phyloP scores from a whole-genome alignment of 1,140 invertebrate species.

The Acyrthosiphon pisum region DNA sequence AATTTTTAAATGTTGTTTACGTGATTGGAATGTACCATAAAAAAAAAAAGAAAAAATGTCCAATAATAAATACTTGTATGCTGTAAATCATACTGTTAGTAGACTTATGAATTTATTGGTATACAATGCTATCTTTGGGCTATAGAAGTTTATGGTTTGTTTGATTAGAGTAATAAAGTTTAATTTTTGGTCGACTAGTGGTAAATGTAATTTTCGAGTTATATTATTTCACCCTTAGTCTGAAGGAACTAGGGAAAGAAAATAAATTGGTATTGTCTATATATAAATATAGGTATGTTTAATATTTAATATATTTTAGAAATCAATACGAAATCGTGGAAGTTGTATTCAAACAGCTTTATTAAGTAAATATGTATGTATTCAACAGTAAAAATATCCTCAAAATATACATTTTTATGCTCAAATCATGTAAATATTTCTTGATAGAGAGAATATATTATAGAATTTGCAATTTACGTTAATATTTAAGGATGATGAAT shows the following conservation, averaged over 20 bases:
- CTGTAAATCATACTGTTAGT: not conserved
- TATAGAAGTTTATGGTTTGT: not conserved
- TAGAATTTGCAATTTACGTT: not conserved
- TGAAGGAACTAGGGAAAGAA: not conserved
- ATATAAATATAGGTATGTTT: not conserved
- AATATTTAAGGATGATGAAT: not conserved
- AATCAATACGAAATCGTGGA: not conserved
- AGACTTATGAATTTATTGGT: not conserved
- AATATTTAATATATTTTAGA: conserved; percentile 21
- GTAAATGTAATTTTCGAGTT: not conserved
- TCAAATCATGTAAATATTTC: not conserved
- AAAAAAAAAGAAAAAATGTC: not conserved
- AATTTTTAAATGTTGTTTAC: not conserved
- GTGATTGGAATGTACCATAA: not conserved
- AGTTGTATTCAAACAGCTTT: not conserved
- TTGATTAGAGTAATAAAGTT: not conserved
- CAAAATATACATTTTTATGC: not conserved
- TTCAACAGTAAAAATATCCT: not conserved
- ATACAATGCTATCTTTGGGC: not conserved
- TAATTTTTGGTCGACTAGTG: not conserved
- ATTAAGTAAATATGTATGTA: not conserved
- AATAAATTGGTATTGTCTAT: conserved; percentile 11
- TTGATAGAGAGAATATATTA: not conserved
- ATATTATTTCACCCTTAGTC: not conserved
- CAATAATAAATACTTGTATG: not conserved